Percentiles rank a stretch among this genome's conserved stretches.
These are phyloP conservation scores for Esox lucius DNA, from an alignment of 2,797 vertebrate species.

Conservation along the genomic window DNA sequence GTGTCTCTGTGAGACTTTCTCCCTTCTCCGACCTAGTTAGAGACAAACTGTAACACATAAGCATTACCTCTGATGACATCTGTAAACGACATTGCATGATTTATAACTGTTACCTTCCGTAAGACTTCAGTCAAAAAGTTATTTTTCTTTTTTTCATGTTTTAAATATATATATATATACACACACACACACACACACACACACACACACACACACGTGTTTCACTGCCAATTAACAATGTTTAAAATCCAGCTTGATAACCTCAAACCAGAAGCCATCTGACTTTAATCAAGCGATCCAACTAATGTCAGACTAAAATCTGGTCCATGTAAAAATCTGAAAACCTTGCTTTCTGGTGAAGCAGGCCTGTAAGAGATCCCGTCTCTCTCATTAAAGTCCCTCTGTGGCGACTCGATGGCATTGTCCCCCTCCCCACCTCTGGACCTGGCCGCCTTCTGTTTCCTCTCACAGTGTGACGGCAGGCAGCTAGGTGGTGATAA, in stretches of 20 bases:
- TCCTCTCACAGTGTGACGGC: slow-evolving; percentile 54
- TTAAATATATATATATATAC: no score
- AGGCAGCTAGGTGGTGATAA: slow-evolving; percentile 59
- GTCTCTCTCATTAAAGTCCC: slow-evolving; percentile 66
- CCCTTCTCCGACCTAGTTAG: slow-evolving; percentile 13
- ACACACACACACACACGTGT: background rate
- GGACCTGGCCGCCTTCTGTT: slow-evolving; percentile 44
- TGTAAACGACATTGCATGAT: background rate
- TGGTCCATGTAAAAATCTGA: background rate
- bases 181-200: no score
- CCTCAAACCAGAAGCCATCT: background rate
- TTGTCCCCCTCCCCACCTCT: background rate
- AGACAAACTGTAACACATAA: background rate
- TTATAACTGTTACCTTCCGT: no score
- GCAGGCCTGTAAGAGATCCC: slow-evolving; percentile 56
- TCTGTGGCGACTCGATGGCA: slow-evolving; percentile 50
- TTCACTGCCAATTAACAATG: background rate
- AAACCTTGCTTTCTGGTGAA: background rate
- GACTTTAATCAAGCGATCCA: background rate
- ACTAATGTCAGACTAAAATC: background rate
- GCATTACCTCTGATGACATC: background rate
- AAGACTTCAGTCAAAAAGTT: no score
- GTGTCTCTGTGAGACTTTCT: slow-evolving; percentile 26
- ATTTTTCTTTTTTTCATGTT: no score
- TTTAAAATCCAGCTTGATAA: background rate